Base-by-base conservation (phyloP, 2,113 vertebrate species). In the Octodon degus region DNA sequence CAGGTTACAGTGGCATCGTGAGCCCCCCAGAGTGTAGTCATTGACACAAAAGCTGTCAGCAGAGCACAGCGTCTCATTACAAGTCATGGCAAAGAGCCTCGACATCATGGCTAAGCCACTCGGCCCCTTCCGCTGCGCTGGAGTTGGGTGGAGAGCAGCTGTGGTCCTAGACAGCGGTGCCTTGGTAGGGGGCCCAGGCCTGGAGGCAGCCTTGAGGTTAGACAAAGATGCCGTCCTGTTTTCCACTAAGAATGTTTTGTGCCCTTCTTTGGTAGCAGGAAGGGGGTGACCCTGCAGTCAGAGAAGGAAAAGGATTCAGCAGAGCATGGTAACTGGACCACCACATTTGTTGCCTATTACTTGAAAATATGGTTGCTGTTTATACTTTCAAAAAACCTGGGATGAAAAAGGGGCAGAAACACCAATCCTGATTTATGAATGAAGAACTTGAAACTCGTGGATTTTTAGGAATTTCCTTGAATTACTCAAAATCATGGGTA, bases 1-100 rank as follows among this genome's bases (percentile, higher is more conserved):
- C 60, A 99, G 97, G 98, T 98, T 99, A 97, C 99, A 99, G 96
- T 99, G 99, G 97, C 99, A 99, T 37, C 99, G 99, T 0, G 99
- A 99, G n/a, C 99, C 99, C 0, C 99, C 99, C 0, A 96, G 98
- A 80, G 99, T 98, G 0, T 99, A 99, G 97, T 99, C 99, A 0
- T 99, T 99, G 96, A 99, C 98, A 76, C 99, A 99, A 93, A 99
- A 99, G 98, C 99, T 99, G 97, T 99, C 99, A 0, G 98, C 96
- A 0, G 99, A 99, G 88, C 99, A 99, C 85, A 99, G 97, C 0
- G 98, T 98, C 68, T 99, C 99, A 2, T 99, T 99, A 0, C 99
- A 99, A 92, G 98, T 97, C 94, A 98, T 96, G 32, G 99, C 98
- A 0, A 98, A 99, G 68, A 99, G 96, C 1, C 99, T 98, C 0